Evolutionary conservation across 2,113 vertebrate species (phyloP).

Genomic region (Corythoichthys intestinalis): DNA sequence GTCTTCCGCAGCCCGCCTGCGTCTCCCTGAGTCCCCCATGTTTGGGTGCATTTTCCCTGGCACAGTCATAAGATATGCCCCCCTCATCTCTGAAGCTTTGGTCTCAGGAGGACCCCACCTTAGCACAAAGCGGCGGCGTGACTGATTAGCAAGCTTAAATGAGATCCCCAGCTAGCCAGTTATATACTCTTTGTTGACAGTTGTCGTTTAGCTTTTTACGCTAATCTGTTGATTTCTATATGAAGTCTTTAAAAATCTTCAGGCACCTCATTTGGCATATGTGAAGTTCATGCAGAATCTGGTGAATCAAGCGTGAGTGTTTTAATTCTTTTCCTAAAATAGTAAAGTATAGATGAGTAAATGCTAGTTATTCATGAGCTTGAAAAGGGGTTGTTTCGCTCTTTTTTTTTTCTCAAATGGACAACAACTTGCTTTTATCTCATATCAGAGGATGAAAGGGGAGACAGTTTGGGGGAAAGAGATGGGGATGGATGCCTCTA

Average conservation of each 20-base stretch:
- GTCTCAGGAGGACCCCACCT: constrained; percentile 59
- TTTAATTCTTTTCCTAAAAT: constrained; percentile 33
- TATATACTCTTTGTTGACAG: constrained; percentile 56
- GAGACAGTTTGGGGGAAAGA: constrained; percentile 19
- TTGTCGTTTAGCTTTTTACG: constrained; percentile 37
- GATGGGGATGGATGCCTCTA: constrained; percentile 39
- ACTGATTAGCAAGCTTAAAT: constrained; percentile 62
- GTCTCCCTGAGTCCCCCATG: constrained; percentile 53
- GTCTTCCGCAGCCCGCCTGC: constrained; percentile 44
- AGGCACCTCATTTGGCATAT: constrained; percentile 46
- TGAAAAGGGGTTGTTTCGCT: constrained; percentile 48
- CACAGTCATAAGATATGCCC: constrained; percentile 46
- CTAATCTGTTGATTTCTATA: constrained; percentile 45
- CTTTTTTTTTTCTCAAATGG: constrained; percentile 40
- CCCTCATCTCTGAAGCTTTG: constrained; percentile 34
- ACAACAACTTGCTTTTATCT: constrained; percentile 53
- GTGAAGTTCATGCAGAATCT: constrained; percentile 32
- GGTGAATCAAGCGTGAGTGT: constrained; percentile 22
- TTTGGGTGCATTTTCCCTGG: constrained; percentile 65
- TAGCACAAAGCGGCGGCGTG: constrained; percentile 28
- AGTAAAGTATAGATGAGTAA: constrained; percentile 54
- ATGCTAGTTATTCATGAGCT: constrained; percentile 65
- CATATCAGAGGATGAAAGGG: constrained; percentile 47
- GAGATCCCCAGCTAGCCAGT: constrained; percentile 56
- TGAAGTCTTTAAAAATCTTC: constrained; percentile 37